Base-by-base conservation (phyloP, 2,113 vertebrate genomes). In the Charadrius vociferus region DNA sequence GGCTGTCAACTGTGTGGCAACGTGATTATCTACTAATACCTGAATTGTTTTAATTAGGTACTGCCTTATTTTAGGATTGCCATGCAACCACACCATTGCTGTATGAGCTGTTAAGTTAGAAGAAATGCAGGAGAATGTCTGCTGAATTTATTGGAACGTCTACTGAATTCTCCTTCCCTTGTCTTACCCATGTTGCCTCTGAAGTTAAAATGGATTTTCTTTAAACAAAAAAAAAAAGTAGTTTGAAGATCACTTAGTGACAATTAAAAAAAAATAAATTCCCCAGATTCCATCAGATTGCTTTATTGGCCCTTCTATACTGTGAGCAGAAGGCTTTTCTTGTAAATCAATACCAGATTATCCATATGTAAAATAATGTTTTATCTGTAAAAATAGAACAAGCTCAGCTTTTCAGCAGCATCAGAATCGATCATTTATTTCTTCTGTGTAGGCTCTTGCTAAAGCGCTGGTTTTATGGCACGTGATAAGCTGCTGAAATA, bases 401-500 rank as follows among this genome's bases (percentile, higher is more conserved):
- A 93, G 73, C 43, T 91, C 66, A 79, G 56, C 91, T 81, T 94
- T 93, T 95, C 91, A 87, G 81, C 84, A 87, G 65, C 41, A 27
- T 63, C 7, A 1, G 78, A 81, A 93, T 91, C 4, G 14, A 92
- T 95, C 49, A 63, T 50, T 89, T 84, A 61, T 91, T 92, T 92
- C 36, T 93, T 81, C 37, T 75, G 47, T n/a, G 39, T 72, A 90
- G 62, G 45, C 22, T 95, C 20, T 65, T 90, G 43, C 86, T 78
- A 32, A 82, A 92, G 63, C 0, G 0, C 30, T 22, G 39, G 13
- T 39, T 93, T 97, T 89, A 66, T 78, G 86, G 62, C 66, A 68
- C 71, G 52, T 74, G 83, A 92, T 93, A 86, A 95, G 52, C 86
- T 89, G 95, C 15, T 93, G 83, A 92, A 95, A 95, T 90, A 74